Base-by-base conservation (phyloP, 2,797 vertebrate species). In the Sphaeramia orbicularis region DNA sequence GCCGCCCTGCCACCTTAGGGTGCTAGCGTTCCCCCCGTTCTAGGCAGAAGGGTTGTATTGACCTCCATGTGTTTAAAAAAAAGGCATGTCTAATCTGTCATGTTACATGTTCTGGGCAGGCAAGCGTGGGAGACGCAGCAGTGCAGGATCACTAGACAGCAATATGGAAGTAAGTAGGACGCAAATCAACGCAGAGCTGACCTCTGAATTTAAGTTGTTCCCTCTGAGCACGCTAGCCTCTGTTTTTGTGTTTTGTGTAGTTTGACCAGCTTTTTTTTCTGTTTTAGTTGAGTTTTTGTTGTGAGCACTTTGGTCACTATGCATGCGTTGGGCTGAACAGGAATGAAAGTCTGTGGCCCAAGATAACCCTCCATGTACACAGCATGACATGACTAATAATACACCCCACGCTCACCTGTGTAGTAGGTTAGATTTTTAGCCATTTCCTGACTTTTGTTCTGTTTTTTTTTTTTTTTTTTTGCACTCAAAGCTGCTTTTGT, bases 131-230 rank as follows among this genome's bases (percentile, higher is more conserved):
- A 96, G 97, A 76, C 96, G 97, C 95, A 97, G 96, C 97, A 98
- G 97, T 96, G 97, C 97, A 94, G 97, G 97, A 98, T 99, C 97
- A 91, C 96, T 99, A 98, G 97, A 99, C 96, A 99, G 97, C 97
- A 97, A 97, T 97, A 96, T 99, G 95, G 97, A 99, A 96, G 97
- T 99, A 99, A 98, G 97, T 98, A 95, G 95, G 93, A 95, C 90
- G 91, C 85, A 64, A 82, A 10, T 92, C 86, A 90, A 86, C 78
- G 87, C 89, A 81, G 89, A 90, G 95, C 94, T 90, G 93, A 93
- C 64, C 60, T 74, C 75, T 66, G 55, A 79, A 65, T 95, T 89
- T 91, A 84, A 90, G 91, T 93, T 93, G 91, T 89, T 91, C 93
- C 84, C 81, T 93, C 89, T 92, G 89, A 91, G 86, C 92, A 83